Evolutionary conservation across 2,888 invertebrate species (phyloP), one percentile per base, ranked within the genome.

Genomic region (Drosophila rubida): DNA sequence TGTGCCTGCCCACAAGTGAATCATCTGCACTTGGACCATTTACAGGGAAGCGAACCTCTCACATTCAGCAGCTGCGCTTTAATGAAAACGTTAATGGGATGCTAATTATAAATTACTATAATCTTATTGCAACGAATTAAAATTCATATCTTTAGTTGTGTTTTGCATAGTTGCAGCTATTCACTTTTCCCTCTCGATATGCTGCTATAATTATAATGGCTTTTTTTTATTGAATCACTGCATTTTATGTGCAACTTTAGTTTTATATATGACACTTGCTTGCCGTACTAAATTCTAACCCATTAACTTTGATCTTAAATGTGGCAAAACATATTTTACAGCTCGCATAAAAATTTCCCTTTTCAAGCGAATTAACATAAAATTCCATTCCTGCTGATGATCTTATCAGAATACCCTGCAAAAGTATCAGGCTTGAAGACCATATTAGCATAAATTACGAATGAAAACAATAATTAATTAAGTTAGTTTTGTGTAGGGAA

Each of bases 321-420:
- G 60, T 78, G 63, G 49, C 62, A 68, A 75, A 72, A 53, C 65
- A 75, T 66, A 71, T 73, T 87, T 82, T 78, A 88, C 65, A 50
- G 53, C 58, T 42, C 16, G n/a, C 49, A 63, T 67, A 58, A 76
- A 79, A 68, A 67, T 61, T 72, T 68, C 55, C 50, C 41, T 63
- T 58, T 75, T 58, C 65, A 50, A 62, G 53, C 42, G 61, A 62
- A 69, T 53, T 44, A 71, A 42, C 75, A 78, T 84, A 63, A 83
- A 87, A 75, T 59, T 66, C 70, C 60, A 58, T 71, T 61, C 64
- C 14, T 7, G 54, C 25, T 69, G 60, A 19, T 60, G 8, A 11
- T 22, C 22, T 2, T 49, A 37, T 58, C 2, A 13, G 9, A 0
- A 50, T 65, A 65, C 69, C 23, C 59, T 55, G 7, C 4, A 14